Percentiles rank a stretch among this genome's conserved stretches.
Conservation (phyloP, 1,140 invertebrate species). For the Pollicipes pollicipes region DNA sequence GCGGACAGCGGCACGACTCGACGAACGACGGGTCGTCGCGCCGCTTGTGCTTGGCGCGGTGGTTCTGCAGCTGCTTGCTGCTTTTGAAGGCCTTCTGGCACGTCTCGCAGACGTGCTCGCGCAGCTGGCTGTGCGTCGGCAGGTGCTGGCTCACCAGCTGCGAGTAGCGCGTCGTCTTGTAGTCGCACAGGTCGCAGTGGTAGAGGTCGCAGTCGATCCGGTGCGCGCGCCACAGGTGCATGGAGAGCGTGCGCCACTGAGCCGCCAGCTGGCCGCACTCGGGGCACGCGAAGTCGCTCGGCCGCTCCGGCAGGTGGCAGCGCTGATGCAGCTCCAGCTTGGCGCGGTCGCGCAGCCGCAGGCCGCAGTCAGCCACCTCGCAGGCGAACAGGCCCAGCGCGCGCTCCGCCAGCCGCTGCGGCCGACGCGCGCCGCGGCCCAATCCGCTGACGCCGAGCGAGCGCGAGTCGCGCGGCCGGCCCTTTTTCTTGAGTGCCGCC, state of each 20-base stretch:
- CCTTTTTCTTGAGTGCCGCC: neutral
- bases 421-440: neutral
- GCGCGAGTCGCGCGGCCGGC: neutral
- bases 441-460: neutral
- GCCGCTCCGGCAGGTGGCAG: neutral
- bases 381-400: neutral
- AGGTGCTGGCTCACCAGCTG: conserved; percentile 34
- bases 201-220: conserved; percentile 29
- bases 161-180: conserved; percentile 19
- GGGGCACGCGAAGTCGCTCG: conserved; percentile 13
- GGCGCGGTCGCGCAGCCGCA: neutral
- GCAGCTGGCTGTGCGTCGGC: conserved; percentile 38
- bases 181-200: conserved; percentile 28
- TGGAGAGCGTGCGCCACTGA: conserved; percentile 26
- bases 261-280: conserved; percentile 40
- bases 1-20: conserved; percentile 41
- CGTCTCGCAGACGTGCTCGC: conserved; percentile 37
- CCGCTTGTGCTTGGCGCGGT: conserved; percentile 29
- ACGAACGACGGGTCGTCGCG: conserved; percentile 33
- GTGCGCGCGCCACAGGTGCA: conserved; percentile 30
- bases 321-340: neutral
- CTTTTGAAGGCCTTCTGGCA: conserved; percentile 47
- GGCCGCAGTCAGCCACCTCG: neutral
- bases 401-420: neutral
- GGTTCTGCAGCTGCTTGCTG: conserved; percentile 40